Evolutionary conservation across 2,113 vertebrate species (phyloP).

Genomic region (Percina caprodes): DNA sequence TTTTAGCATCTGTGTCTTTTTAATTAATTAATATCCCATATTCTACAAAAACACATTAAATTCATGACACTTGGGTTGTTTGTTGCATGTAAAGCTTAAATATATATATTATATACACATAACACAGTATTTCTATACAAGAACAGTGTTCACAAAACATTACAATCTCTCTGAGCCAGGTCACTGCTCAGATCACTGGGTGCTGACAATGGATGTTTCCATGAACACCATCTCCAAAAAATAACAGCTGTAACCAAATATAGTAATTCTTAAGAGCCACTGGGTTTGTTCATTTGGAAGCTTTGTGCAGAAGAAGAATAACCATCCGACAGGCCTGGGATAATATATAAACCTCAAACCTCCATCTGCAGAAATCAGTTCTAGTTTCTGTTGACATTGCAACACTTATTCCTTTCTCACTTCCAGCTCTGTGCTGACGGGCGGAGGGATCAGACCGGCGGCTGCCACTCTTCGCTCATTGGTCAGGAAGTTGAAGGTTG

Average conservation of each 20-base stretch:
- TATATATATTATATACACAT: slow-evolving; percentile 25
- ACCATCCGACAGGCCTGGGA: not conserved
- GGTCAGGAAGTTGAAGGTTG: slow-evolving; percentile 95
- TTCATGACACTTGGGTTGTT: not conserved
- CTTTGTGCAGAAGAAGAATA: not conserved
- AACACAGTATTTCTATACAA: slow-evolving; percentile 30
- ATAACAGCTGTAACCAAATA: not conserved
- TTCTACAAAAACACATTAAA: slow-evolving; percentile 6
- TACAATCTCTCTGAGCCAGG: not conserved
- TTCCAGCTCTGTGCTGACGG: slow-evolving; percentile 56
- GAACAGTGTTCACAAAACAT: slow-evolving; percentile 9
- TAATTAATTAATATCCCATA: not conserved
- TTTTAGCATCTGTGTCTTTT: not conserved
- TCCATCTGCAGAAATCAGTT: slow-evolving; percentile 23
- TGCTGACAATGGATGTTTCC: not conserved
- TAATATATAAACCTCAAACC: not conserved
- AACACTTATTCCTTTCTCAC: slow-evolving; percentile 37
- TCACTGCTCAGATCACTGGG: not conserved
- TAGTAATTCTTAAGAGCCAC: not conserved
- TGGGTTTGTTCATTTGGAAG: slow-evolving; percentile 16
- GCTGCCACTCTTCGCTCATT: slow-evolving; percentile 87
- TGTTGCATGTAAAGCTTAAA: slow-evolving; percentile 22
- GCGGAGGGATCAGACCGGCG: slow-evolving; percentile 92
- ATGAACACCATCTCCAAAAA: not conserved
- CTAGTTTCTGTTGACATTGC: not conserved